phyloP scores from a whole-genome alignment of 1,140 invertebrate genomes.

The Psix sp. region DNA sequence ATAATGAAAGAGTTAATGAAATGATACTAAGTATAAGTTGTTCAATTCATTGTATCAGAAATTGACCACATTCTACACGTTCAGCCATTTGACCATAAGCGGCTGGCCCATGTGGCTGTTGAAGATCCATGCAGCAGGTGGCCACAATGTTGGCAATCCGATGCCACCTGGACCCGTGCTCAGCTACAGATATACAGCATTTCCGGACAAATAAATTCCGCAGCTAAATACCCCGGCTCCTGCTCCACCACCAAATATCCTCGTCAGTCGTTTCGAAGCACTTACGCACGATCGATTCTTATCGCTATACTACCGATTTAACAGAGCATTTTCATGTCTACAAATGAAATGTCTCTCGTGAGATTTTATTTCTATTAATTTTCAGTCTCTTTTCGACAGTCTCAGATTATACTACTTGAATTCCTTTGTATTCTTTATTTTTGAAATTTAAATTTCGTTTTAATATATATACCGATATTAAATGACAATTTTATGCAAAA shows the following conservation, averaged over 20 bases:
- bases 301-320: too few species aligned
- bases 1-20: conserved; percentile 25
- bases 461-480: too few species aligned
- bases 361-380: too few species aligned
- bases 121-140: conserved; percentile 55
- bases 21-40: not conserved
- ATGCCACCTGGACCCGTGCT: conserved; percentile 48
- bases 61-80: conserved; percentile 25
- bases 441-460: too few species aligned
- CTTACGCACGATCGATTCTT: not conserved
- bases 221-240: conserved; percentile 27
- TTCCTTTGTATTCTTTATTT: too few species aligned
- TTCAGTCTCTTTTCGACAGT: too few species aligned
- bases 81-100: conserved; percentile 24
- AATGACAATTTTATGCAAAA: too few species aligned
- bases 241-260: conserved; percentile 3
- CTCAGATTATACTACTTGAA: too few species aligned
- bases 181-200: conserved; percentile 30
- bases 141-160: conserved; percentile 50
- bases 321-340: too few species aligned
- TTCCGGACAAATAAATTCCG: conserved; percentile 55
- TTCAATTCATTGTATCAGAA: conserved; percentile 30
- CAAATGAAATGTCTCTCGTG: too few species aligned
- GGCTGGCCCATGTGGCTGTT: conserved; percentile 48
- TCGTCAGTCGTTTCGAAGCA: conserved; percentile 11